Percentiles rank a stretch among this genome's conserved stretches.
Conservation (phyloP, 2,888 invertebrate species). For the Drosophila cracens region DNA sequence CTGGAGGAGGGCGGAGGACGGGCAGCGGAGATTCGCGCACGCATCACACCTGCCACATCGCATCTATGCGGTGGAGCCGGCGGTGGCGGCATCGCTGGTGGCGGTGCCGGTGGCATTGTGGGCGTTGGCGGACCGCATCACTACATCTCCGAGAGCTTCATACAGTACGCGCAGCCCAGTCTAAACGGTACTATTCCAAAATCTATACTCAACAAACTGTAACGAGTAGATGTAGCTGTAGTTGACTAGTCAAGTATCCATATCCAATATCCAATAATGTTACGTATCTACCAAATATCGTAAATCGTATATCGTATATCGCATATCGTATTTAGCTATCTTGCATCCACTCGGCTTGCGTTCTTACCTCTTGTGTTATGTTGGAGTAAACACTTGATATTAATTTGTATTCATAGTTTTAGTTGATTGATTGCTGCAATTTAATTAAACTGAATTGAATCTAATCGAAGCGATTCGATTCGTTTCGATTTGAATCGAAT, state of each 20-base stretch:
- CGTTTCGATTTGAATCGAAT: constrained; percentile 11
- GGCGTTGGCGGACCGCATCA: constrained; percentile 81
- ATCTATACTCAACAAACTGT: constrained; percentile 84
- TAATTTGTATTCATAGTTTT: constrained; percentile 61
- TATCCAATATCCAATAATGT: constrained; percentile 11
- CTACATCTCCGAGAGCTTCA: constrained; percentile 85
- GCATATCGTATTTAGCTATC: constrained; percentile 28
- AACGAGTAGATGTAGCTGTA: constrained; percentile 53
- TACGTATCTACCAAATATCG: constrained; percentile 5
- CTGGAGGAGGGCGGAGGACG: constrained; percentile 83
- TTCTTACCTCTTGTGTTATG: constrained; percentile 49
- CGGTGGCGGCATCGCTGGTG: constrained; percentile 28
- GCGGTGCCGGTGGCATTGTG: constrained; percentile 51
- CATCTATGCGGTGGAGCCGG: constrained; percentile 63
- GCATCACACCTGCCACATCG: constrained; percentile 72
- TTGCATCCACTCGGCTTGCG: constrained; percentile 51
- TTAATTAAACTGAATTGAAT: constrained; percentile 33
- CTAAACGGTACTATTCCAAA: constrained; percentile 85
- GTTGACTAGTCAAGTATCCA: constrained; percentile 45
- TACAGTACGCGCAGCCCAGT: constrained; percentile 85
- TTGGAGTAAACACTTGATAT: constrained; percentile 48
- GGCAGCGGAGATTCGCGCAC: constrained; percentile 80
- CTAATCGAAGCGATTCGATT: background rate
- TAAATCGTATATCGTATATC: constrained; percentile 6
- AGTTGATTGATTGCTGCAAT: constrained; percentile 59